These are phyloP conservation scores for Lypha dubia DNA, from an alignment of 2,888 invertebrate species.

Conservation along the genomic window DNA sequence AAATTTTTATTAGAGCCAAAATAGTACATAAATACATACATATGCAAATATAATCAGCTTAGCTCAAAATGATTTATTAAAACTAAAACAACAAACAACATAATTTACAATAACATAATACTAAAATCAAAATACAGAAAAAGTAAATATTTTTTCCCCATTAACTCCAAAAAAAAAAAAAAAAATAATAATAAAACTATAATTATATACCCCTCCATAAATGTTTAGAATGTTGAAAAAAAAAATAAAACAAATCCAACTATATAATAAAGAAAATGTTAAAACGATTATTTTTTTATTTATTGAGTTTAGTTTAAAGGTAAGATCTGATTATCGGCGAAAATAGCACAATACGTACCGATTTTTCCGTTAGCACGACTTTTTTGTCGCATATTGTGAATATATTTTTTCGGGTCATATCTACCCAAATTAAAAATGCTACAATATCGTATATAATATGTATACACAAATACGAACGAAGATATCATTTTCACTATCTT, in stretches of 20 bases:
- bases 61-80: conserved; percentile 50
- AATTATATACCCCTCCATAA: conserved; percentile 43
- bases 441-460: too few relatives aligned
- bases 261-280: conserved; percentile 49
- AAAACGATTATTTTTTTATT: neutral
- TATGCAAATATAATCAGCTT: conserved; percentile 52
- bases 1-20: conserved; percentile 48
- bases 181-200: too few relatives aligned
- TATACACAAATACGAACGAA: too few relatives aligned
- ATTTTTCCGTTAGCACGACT: too few relatives aligned
- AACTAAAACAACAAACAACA: conserved; percentile 6
- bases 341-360: too few relatives aligned
- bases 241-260: conserved; percentile 35
- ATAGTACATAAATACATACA: conserved; percentile 17
- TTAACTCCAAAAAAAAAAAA: conserved; percentile 35
- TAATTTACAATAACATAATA: conserved; percentile 40
- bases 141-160: conserved; percentile 55
- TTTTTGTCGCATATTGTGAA: too few relatives aligned
- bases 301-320: neutral
- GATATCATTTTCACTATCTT: too few relatives aligned
- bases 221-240: conserved; percentile 58
- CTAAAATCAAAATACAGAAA: conserved; percentile 58
- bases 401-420: too few relatives aligned
- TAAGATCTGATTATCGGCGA: too few relatives aligned
- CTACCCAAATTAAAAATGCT: too few relatives aligned